Conservation (phyloP, 2,113 vertebrate genomes). For the Thamnaconus septentrionalis region DNA sequence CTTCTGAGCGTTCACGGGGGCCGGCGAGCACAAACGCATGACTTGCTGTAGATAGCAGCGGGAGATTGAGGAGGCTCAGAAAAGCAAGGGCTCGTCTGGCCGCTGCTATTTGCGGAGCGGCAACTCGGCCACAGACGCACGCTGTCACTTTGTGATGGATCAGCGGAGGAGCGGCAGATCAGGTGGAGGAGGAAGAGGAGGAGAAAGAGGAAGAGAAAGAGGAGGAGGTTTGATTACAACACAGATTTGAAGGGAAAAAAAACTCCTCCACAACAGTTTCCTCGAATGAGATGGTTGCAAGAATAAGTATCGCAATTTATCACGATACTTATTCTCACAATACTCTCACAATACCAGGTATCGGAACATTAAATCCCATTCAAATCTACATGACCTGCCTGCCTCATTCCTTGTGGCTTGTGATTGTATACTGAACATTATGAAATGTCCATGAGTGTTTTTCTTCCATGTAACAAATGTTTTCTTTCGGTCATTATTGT, state of each 20-base stretch:
- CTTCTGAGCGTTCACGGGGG: slow-evolving; percentile 55
- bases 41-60: slow-evolving; percentile 75
- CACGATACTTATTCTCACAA: too few species aligned
- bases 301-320: too few species aligned
- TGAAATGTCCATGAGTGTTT: too few species aligned
- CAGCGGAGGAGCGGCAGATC: slow-evolving; percentile 41
- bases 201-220: slow-evolving; percentile 1
- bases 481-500: too few species aligned
- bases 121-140: slow-evolving; percentile 70
- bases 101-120: slow-evolving; percentile 79
- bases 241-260: slow-evolving; percentile 36
- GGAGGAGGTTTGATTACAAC: slow-evolving; percentile 29
- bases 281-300: too few species aligned
- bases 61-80: slow-evolving; percentile 48
- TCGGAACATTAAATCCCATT: too few species aligned
- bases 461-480: too few species aligned
- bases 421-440: too few species aligned
- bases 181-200: slow-evolving; percentile 7
- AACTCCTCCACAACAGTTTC: neutral
- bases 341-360: too few species aligned
- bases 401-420: too few species aligned
- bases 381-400: too few species aligned
- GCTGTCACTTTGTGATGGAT: slow-evolving; percentile 75
- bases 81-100: slow-evolving; percentile 61
- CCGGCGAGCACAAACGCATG: slow-evolving; percentile 68